Conservation (phyloP, 2,888 invertebrate genomes). For the Eupithecia abbreviata region DNA sequence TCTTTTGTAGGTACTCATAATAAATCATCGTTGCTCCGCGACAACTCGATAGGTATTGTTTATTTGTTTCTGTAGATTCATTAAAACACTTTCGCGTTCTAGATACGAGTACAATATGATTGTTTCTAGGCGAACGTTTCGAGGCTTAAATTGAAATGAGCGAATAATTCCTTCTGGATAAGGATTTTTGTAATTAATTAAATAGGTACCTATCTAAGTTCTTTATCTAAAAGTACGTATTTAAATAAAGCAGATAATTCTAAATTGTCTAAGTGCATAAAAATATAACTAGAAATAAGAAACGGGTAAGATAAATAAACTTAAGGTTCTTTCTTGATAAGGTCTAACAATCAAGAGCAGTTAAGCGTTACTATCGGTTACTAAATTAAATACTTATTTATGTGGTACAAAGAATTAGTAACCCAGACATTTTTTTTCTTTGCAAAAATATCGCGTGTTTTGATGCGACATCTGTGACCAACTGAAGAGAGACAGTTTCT, state of each 20-base stretch:
- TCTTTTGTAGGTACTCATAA: neutral
- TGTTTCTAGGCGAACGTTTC: neutral
- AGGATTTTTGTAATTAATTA: too few species aligned
- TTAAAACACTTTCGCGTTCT: neutral
- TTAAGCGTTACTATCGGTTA: neutral
- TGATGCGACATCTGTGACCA: constrained; percentile 25
- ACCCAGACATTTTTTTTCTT: neutral
- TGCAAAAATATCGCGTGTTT: neutral
- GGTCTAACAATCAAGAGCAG: neutral
- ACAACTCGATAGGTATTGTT: neutral
- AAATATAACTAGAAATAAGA: neutral
- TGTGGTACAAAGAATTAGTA: neutral
- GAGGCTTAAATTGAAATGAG: neutral
- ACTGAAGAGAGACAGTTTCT: neutral
- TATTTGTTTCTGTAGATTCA: neutral
- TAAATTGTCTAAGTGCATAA: neutral
- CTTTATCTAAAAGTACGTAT: too few species aligned
- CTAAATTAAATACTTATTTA: neutral
- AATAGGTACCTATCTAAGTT: too few species aligned
- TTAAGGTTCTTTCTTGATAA: neutral
- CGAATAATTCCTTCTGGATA: neutral
- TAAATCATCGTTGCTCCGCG: neutral
- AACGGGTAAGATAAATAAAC: neutral
- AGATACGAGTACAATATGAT: neutral
- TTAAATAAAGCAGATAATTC: neutral